Conservation (phyloP, 2,888 invertebrate genomes). For the Perizoma flavofasciatum region DNA sequence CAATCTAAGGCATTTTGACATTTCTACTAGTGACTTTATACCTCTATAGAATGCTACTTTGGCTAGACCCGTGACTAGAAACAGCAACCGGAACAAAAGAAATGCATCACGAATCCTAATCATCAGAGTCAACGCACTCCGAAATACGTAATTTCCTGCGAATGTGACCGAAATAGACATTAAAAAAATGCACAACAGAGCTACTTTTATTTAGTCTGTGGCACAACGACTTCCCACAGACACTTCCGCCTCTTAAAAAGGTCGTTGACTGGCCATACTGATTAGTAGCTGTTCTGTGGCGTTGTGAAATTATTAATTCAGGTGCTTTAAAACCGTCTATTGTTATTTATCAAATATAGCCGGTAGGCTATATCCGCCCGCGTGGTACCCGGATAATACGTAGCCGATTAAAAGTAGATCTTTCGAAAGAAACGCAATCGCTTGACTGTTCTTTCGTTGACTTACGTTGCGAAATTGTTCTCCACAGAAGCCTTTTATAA, state of each 20-base stretch:
- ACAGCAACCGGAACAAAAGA: slow-evolving; percentile 28
- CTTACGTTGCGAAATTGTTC: no score
- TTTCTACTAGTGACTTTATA: no score
- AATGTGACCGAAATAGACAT: slow-evolving; percentile 70
- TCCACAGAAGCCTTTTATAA: no score
- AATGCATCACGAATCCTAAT: slow-evolving; percentile 37
- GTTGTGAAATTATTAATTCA: slow-evolving; percentile 12
- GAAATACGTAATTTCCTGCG: slow-evolving; percentile 70
- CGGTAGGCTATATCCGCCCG: no score
- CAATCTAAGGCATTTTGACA: no score
- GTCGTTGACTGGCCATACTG: slow-evolving; percentile 17
- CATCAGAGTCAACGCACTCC: slow-evolving; percentile 48
- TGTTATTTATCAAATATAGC: no score
- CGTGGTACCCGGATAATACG: no score
- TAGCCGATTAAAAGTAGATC: no score
- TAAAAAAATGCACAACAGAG: slow-evolving; percentile 43
- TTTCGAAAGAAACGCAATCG: no score
- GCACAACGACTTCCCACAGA: slow-evolving; percentile 19
- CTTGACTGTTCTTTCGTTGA: no score
- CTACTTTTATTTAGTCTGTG: slow-evolving; percentile 16
- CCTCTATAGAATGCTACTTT: no score
- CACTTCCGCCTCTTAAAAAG: slow-evolving; percentile 29
- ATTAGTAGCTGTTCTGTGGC: slow-evolving; percentile 13
- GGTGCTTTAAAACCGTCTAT: background rate
- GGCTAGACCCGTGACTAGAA: background rate